Evolutionary conservation across 2,888 invertebrate species (phyloP).

Genomic region (Lithophane ornitopus): DNA sequence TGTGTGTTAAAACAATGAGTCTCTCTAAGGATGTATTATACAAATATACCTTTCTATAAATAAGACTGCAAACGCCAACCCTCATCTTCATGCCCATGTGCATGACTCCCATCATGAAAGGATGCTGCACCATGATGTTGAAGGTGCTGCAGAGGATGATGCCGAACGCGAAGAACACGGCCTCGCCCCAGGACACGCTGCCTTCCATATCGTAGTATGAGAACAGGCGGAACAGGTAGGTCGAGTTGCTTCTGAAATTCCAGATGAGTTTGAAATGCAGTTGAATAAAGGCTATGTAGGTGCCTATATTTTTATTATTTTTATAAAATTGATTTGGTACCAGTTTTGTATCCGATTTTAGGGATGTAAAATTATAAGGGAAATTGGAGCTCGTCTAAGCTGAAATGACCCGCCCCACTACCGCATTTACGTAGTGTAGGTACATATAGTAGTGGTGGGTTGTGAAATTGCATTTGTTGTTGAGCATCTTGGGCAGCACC

Average conservation of each 20-base stretch:
- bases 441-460: background rate
- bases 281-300: background rate
- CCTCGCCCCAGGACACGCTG: slow-evolving; percentile 90
- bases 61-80: slow-evolving; percentile 95
- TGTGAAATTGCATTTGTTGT: background rate
- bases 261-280: slow-evolving; percentile 2
- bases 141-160: slow-evolving; percentile 92
- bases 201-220: slow-evolving; percentile 90
- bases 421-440: too few relatives aligned
- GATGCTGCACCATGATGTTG: slow-evolving; percentile 93
- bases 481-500: background rate
- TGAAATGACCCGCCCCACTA: too few relatives aligned
- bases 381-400: background rate
- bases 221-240: slow-evolving; percentile 91
- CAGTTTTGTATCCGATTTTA: background rate
- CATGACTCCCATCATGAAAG: slow-evolving; percentile 93
- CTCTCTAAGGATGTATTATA: background rate
- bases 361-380: background rate
- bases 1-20: background rate
- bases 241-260: slow-evolving; percentile 86
- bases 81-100: slow-evolving; percentile 95
- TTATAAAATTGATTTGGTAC: background rate
- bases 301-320: background rate
- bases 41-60: slow-evolving; percentile 94
- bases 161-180: slow-evolving; percentile 92